Percentiles rank a stretch among this genome's conserved stretches.
Evolutionary conservation across 1,140 invertebrate species (phyloP).

Genomic region (Panonychus citri): DNA sequence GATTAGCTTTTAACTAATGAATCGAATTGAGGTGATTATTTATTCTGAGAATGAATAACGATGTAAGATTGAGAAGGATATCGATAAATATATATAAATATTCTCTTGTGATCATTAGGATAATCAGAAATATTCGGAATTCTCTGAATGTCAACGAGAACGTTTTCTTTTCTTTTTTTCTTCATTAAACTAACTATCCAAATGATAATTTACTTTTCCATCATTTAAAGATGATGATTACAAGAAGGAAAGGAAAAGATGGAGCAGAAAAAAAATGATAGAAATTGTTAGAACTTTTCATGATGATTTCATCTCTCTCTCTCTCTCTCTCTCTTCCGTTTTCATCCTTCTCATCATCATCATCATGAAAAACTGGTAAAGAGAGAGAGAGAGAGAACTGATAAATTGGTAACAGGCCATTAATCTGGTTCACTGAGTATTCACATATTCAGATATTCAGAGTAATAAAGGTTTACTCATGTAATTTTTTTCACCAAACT

Average conservation of each 20-base stretch:
- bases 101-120: background rate
- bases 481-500: too few species aligned
- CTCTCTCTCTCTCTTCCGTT: background rate
- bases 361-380: background rate
- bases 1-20: too few species aligned
- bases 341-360: background rate
- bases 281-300: background rate
- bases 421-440: background rate
- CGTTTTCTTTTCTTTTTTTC: background rate
- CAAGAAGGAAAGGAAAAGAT: background rate
- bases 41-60: too few species aligned
- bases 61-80: too few species aligned
- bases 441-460: background rate
- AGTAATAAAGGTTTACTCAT: background rate
- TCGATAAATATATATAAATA: too few species aligned
- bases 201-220: background rate
- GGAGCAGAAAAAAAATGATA: background rate
- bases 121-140: background rate
- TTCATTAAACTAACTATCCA: background rate
- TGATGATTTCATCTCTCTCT: background rate
- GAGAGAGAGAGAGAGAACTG: background rate
- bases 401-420: background rate
- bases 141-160: background rate
- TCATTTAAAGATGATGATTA: background rate
- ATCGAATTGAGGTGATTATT: too few species aligned